Base-by-base conservation (phyloP, 2,888 invertebrate genomes). In the Metacarcinus magister region DNA sequence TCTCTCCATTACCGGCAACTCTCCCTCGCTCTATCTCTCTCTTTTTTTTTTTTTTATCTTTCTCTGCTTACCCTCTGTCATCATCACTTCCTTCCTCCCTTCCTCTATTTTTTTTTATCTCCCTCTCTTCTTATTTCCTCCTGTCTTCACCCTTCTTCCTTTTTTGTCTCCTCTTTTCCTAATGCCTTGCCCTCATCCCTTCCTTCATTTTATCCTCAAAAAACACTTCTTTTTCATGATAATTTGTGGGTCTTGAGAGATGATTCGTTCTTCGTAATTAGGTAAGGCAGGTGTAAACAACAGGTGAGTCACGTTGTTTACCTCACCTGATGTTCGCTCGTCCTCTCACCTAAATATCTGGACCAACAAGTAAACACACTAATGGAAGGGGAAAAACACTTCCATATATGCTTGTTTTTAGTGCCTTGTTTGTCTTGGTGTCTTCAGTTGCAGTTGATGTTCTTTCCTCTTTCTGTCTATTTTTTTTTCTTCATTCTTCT, bases 241-340 rank as follows among this genome's bases (percentile, higher is more conserved):
- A 32, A 39, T 13, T 13, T 16, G 87, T 19, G 87, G 39, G 13
- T 32, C 39, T 10, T 32, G 39, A 32, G 39, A 39, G 87, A 87
- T 87, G 39, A 39, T 87, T 87, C 87, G 87, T n/a, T 82, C 28
- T 28, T 82, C 32, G n/a, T 82, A 82, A 82, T 82, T 82, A 82
- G 75, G n/a, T n/a, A 28, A 28, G n/a, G 10, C 75, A 82, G 28
- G 75, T 82, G 75, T 82, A 82, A 82, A 82, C 75, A 82, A 82
- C 23, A 28, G 75, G 28, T 10, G 75, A 82, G 28, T 82, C 75
- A 28, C 75, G 75, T 82, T 82, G 75, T 82, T 82, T 82, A 82
- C 75, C 75, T 28, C 75, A 28, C 28, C 75, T 54, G 54, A 54
- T 54, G 54, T 2, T 2, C 54, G 0, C 54, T 39, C 39, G 39